A percentile compares a stretch with the other conserved stretches of the same genome.
phyloP scores from a whole-genome alignment of 2,797 vertebrate species.

The Columba guinea region DNA sequence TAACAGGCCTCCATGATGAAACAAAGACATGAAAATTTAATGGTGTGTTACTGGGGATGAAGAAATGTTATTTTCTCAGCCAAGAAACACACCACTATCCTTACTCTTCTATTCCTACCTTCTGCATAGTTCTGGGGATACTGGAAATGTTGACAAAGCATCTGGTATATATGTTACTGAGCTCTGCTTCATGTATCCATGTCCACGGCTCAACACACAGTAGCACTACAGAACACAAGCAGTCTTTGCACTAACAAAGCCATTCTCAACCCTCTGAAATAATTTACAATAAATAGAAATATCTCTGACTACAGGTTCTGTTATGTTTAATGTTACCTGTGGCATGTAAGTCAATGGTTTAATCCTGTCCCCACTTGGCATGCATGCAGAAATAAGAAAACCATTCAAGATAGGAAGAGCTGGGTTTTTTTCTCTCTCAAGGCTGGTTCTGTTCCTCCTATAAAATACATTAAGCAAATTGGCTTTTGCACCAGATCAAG shows the following conservation, averaged over 20 bases:
- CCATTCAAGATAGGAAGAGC: background rate
- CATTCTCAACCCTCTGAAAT: background rate
- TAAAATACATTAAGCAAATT: conserved; percentile 21
- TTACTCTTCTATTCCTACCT: background rate
- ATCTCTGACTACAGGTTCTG: background rate
- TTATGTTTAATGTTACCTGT: background rate
- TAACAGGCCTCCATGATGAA: background rate
- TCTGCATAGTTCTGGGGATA: background rate
- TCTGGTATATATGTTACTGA: background rate
- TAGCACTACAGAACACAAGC: background rate
- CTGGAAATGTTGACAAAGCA: background rate
- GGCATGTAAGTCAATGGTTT: background rate
- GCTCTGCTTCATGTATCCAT: background rate
- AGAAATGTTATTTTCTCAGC: background rate
- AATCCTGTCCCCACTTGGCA: background rate
- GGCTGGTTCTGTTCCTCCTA: background rate
- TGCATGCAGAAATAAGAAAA: background rate
- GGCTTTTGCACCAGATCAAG: conserved; percentile 15
- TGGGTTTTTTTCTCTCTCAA: background rate
- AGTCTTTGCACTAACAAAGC: background rate
- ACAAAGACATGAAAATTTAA: background rate
- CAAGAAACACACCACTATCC: rapidly evolving
- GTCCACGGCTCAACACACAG: background rate
- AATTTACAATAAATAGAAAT: background rate
- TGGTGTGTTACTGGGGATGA: rapidly evolving